Percentiles rank a stretch among this genome's conserved stretches.
Evolutionary conservation across 2,888 invertebrate genomes (phyloP).

Genomic region (Tipula lateralis): DNA sequence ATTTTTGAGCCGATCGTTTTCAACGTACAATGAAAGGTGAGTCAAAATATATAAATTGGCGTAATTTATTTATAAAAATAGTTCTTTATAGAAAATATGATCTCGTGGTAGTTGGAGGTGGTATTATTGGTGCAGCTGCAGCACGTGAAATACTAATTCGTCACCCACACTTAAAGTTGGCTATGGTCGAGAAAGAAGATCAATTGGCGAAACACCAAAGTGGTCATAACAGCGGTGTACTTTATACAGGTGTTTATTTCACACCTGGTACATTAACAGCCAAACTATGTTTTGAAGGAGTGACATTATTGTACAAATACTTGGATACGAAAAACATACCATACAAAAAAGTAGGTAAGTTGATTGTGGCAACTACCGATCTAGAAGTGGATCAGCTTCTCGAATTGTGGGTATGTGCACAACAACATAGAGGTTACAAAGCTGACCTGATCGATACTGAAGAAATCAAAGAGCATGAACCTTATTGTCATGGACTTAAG

Average conservation of each 20-base stretch:
- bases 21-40: background rate
- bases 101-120: slow-evolving; percentile 93
- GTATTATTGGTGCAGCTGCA: slow-evolving; percentile 93
- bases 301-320: slow-evolving; percentile 76
- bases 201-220: slow-evolving; percentile 85
- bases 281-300: slow-evolving; percentile 86
- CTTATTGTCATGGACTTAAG: slow-evolving; percentile 81
- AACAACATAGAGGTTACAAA: slow-evolving; percentile 75
- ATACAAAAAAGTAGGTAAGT: slow-evolving; percentile 90
- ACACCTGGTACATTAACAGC: slow-evolving; percentile 85
- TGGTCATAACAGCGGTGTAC: slow-evolving; percentile 95
- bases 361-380: slow-evolving; percentile 81
- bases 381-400: slow-evolving; percentile 67
- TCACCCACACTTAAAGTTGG: slow-evolving; percentile 75
- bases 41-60: background rate
- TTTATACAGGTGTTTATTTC: slow-evolving; percentile 95
- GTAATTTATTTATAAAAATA: background rate
- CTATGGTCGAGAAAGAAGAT: slow-evolving; percentile 87
- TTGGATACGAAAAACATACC: slow-evolving; percentile 80
- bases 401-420: slow-evolving; percentile 31
- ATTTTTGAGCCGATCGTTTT: background rate
- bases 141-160: slow-evolving; percentile 79
- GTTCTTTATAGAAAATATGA: slow-evolving; percentile 57
- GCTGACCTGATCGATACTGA: slow-evolving; percentile 69
- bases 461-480: slow-evolving; percentile 77